Percentiles rank a stretch among this genome's conserved stretches.
Evolutionary conservation across 2,797 vertebrate genomes (phyloP).

Genomic region (Urocyon cinereoargenteus): DNA sequence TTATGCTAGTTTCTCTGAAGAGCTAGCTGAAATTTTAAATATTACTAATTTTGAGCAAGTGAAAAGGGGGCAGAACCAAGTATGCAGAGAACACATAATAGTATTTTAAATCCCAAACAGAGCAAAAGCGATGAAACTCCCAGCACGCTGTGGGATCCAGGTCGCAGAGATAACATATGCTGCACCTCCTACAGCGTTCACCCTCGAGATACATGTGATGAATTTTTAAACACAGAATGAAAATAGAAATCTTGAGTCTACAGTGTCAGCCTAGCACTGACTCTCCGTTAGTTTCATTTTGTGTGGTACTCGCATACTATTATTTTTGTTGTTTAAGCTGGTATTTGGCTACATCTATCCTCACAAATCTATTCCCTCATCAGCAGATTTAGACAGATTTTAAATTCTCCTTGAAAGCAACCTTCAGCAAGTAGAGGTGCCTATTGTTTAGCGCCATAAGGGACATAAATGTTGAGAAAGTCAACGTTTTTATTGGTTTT

Average conservation of each 20-base stretch:
- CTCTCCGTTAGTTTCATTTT: not conserved
- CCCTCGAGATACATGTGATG: not conserved
- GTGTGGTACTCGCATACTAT: not conserved
- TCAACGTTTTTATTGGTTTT: not conserved
- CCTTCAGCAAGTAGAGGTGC: not conserved
- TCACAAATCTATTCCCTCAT: not conserved
- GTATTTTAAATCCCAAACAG: not conserved
- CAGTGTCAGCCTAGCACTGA: not conserved
- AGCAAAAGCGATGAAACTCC: not conserved
- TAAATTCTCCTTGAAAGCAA: not conserved
- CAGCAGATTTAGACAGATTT: not conserved
- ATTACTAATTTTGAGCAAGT: not conserved
- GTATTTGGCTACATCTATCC: not conserved
- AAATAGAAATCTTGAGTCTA: not conserved
- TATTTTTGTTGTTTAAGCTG: not conserved
- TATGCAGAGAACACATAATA: not conserved
- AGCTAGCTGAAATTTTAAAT: conserved; percentile 4
- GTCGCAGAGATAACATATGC: not conserved
- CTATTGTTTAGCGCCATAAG: not conserved
- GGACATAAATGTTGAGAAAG: not conserved
- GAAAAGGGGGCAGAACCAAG: not conserved
- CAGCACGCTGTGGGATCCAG: too few relatives aligned
- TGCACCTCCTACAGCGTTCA: not conserved
- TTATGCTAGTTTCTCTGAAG: not conserved
- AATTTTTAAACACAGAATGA: not conserved